phyloP scores from a whole-genome alignment of 2,113 vertebrate species.

The Ophthalmotilapia sp. region DNA sequence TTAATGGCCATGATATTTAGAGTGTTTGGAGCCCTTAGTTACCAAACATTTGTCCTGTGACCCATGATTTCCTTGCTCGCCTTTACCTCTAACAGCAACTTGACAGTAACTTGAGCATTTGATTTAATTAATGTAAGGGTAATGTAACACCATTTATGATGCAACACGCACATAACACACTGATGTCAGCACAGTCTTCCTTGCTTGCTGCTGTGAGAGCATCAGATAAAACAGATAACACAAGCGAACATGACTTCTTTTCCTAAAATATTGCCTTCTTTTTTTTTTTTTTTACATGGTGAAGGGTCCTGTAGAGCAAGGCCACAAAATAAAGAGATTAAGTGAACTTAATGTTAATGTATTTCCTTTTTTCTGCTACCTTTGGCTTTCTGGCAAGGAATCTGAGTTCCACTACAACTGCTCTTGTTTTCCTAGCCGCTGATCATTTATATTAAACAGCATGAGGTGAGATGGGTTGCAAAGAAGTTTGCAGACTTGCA shows the following conservation, averaged over 20 bases:
- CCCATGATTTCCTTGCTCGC: not conserved
- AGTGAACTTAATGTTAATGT: not conserved
- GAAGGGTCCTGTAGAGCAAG: not conserved
- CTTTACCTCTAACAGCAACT: not conserved
- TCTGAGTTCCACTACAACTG: not conserved
- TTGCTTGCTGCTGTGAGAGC: not conserved
- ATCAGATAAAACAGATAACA: not conserved
- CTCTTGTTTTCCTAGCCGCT: not conserved
- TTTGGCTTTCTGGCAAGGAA: not conserved
- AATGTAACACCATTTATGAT: not conserved
- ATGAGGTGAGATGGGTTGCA: not conserved
- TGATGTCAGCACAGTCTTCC: not conserved
- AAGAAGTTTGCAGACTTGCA: not conserved
- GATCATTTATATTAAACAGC: not conserved
- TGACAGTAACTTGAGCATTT: not conserved
- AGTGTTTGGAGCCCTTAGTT: not conserved
- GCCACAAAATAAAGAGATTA: not conserved
- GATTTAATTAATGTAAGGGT: not conserved
- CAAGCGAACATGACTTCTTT: not conserved
- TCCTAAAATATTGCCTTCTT: not conserved
- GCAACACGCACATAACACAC: not conserved
- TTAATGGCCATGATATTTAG: constrained; percentile 25
- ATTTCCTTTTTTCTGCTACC: not conserved
- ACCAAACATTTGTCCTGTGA: not conserved
- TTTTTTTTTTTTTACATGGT: not conserved